Evolutionary conservation across 1,140 invertebrate species (phyloP), one percentile per base, ranked within the genome.

Genomic region (Drosophila pseudoobscura): DNA sequence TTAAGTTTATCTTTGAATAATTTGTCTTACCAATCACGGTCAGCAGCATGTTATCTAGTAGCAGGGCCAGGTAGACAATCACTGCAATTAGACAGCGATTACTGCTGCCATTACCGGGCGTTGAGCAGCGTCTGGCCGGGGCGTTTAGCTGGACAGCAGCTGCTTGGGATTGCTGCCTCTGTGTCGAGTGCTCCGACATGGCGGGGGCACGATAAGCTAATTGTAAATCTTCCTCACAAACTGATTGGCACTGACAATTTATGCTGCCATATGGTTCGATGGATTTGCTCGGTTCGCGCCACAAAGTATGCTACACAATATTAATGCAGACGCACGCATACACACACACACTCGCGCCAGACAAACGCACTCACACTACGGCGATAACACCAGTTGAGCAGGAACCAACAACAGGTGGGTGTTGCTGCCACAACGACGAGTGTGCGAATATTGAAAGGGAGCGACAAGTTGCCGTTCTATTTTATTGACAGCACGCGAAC

Each of bases 41-140:
- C 20, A 96, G 91, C 9, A 96, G 92, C 60, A 96, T 93, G 92
- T 96, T 96, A 92, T 96, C 95, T 82, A 96, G 90, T 65, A 96
- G 93, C 62, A 96, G 93, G 26, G 94, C 94, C 43, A 95, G 78
- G 85, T 95, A 95, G 53, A 95, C 94, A 54, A 94, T 92, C n/a
- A 92, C 73, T 41, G 95, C 93, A 29, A 94, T 88, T 13, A 87
- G 61, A 46, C 74, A 78, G 26, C 91, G 84, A 62, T 78, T 91
- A 57, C 71, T 79, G 35, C 60, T 60, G 50, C 69, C 62, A 62
- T 72, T 63, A 6, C 61, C 46, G n/a, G 59, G 71, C 24, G 70
- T 65, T 9, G 78, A 76, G 49, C 71, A 83, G 26, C 75, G 80
- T 31, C 77, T 74, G 56, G 41, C 60, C n/a, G 78, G 17, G n/a